Evolutionary conservation across 2,888 invertebrate species (phyloP).

Genomic region (Clivina fossor): DNA sequence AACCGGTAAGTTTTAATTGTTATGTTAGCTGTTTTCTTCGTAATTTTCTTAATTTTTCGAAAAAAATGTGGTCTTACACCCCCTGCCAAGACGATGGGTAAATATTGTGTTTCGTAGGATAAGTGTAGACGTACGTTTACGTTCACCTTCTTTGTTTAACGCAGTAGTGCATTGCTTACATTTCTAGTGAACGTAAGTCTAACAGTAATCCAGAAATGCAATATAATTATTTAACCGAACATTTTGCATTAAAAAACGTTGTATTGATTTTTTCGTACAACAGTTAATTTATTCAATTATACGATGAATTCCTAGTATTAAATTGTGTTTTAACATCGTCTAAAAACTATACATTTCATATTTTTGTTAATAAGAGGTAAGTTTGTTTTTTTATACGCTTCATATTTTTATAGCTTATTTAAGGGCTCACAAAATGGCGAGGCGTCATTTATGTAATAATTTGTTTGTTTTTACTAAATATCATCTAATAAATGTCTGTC

Average conservation of each 20-base stretch:
- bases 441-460: constrained; percentile 47
- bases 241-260: constrained; percentile 55
- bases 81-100: constrained; percentile 50
- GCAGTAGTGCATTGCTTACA: constrained; percentile 37
- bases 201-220: constrained; percentile 38
- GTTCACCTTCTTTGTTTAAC: constrained; percentile 46
- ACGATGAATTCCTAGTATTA: constrained; percentile 4
- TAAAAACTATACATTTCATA: neutral
- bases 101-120: constrained; percentile 48
- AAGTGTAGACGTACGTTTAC: constrained; percentile 46
- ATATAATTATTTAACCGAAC: constrained; percentile 56
- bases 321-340: neutral
- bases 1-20: constrained; percentile 21
- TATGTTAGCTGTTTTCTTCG: neutral
- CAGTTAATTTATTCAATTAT: constrained; percentile 44
- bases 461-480: constrained; percentile 21
- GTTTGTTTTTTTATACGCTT: constrained; percentile 49
- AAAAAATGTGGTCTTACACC: constrained; percentile 33
- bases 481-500: constrained; percentile 4
- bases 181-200: constrained; percentile 19
- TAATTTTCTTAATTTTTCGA: constrained; percentile 17
- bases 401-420: constrained; percentile 51
- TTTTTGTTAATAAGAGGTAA: constrained; percentile 38
- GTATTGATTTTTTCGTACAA: constrained; percentile 53
- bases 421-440: constrained; percentile 55